A percentile compares a stretch with the other conserved stretches of the same genome.
Evolutionary conservation across 1,140 invertebrate species (phyloP).

Genomic region (Orussus abietinus): DNA sequence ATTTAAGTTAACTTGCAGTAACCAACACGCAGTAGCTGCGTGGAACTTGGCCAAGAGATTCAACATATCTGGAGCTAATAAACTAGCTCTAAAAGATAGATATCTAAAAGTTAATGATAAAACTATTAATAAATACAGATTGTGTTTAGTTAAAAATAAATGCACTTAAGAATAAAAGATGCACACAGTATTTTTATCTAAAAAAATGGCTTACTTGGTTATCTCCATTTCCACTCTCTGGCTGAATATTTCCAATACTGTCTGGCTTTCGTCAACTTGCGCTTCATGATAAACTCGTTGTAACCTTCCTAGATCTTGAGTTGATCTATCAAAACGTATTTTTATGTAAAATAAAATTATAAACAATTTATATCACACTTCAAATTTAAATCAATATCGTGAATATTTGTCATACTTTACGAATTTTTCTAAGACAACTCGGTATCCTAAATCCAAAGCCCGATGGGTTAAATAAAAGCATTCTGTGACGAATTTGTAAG

Average conservation of each 20-base stretch:
- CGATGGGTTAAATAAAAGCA: conserved; percentile 88
- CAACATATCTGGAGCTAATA: conserved; percentile 69
- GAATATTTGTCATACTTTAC: conserved; percentile 45
- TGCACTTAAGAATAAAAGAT: conserved; percentile 30
- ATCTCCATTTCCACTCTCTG: conserved; percentile 63
- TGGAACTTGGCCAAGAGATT: conserved; percentile 71
- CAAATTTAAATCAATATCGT: not conserved
- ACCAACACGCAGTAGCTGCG: conserved; percentile 77
- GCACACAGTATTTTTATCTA: conserved; percentile 27
- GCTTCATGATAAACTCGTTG: conserved; percentile 69
- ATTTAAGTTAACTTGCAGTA: conserved; percentile 71
- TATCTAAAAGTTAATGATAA: conserved; percentile 59
- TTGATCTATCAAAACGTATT: conserved; percentile 22
- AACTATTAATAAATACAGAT: conserved; percentile 13
- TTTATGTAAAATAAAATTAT: conserved; percentile 6
- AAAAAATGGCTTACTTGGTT: conserved; percentile 50
- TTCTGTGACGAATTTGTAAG: conserved; percentile 83
- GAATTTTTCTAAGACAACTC: conserved; percentile 75
- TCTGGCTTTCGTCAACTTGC: conserved; percentile 50
- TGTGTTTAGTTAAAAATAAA: conserved; percentile 30
- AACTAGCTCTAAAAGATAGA: conserved; percentile 63
- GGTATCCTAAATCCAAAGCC: conserved; percentile 77
- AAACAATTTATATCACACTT: conserved; percentile 7
- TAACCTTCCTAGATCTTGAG: conserved; percentile 71
- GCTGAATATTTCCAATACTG: conserved; percentile 60